A percentile compares a stretch with the other conserved stretches of the same genome.
Conservation (phyloP, 2,113 vertebrate genomes). For the Macrotus californicus region DNA sequence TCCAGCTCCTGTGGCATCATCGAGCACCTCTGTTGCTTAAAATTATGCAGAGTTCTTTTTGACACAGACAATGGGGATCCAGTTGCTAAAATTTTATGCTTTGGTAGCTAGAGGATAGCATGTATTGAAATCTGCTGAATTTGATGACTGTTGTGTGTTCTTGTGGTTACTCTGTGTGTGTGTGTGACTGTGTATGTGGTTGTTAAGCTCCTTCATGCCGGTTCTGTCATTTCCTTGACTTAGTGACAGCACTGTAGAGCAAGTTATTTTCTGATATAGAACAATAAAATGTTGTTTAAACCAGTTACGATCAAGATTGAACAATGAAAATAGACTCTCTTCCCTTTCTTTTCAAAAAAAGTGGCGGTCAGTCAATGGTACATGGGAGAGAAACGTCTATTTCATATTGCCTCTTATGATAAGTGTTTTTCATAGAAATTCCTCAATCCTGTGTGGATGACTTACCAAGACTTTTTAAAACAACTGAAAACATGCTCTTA, state of each 20-base stretch:
- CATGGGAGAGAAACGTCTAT: conserved; percentile 28
- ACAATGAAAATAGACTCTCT: not conserved
- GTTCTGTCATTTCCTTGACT: not conserved
- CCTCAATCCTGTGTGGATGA: not conserved
- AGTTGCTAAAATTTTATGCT: not conserved
- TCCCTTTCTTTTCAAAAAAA: not conserved
- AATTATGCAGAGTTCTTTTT: not conserved
- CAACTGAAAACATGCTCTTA: conserved; percentile 14
- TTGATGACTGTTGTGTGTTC: not conserved
- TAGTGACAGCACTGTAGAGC: not conserved
- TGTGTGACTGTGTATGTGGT: not conserved
- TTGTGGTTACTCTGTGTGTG: not conserved
- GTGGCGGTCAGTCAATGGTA: not conserved
- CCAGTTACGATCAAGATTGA: not conserved
- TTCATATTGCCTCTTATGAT: conserved; percentile 7
- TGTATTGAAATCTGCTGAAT: not conserved
- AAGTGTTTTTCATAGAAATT: conserved; percentile 30
- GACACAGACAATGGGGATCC: not conserved
- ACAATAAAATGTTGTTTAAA: not conserved
- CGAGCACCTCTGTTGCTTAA: not conserved
- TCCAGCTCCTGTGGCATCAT: not conserved
- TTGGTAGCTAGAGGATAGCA: not conserved
- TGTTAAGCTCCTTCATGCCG: not conserved
- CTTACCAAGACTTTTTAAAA: conserved; percentile 43
- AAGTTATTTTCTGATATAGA: not conserved